A percentile compares a stretch with the other conserved stretches of the same genome.
Evolutionary conservation across 2,797 vertebrate species (phyloP).

Genomic region (Oreonectes daqikongensis): DNA sequence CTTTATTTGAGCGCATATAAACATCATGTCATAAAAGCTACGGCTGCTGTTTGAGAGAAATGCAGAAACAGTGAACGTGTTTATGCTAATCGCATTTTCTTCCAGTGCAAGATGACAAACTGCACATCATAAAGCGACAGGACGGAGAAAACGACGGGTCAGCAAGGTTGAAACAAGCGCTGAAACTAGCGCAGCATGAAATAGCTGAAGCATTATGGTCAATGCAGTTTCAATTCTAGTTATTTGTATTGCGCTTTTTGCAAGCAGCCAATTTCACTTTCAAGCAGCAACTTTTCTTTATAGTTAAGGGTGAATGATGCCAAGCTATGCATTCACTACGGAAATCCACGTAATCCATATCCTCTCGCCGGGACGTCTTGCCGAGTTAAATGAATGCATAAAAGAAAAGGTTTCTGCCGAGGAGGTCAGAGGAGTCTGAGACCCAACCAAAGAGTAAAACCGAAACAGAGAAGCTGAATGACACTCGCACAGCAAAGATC

Average conservation of each 20-base stretch:
- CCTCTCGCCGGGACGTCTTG: neutral
- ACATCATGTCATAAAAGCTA: neutral
- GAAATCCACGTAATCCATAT: no score
- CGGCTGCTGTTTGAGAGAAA: neutral
- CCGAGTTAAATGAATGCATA: neutral
- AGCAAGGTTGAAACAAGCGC: neutral
- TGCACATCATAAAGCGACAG: neutral
- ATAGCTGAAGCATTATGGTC: neutral
- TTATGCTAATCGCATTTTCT: neutral
- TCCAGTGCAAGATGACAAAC: conserved; percentile 1
- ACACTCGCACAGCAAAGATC: conserved; percentile 2
- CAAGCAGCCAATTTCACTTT: no score
- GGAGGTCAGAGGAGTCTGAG: neutral
- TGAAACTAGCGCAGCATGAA: neutral
- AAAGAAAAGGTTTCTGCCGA: neutral
- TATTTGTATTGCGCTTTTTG: neutral
- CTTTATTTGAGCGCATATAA: no score
- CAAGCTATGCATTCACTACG: no score
- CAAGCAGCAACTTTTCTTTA: no score
- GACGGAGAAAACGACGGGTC: neutral
- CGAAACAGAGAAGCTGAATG: neutral
- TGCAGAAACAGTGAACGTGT: neutral
- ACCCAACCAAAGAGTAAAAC: neutral
- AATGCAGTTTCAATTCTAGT: neutral
- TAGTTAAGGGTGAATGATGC: no score